phyloP scores from a whole-genome alignment of 2,797 vertebrate genomes.

The Acipenser transmontanus region DNA sequence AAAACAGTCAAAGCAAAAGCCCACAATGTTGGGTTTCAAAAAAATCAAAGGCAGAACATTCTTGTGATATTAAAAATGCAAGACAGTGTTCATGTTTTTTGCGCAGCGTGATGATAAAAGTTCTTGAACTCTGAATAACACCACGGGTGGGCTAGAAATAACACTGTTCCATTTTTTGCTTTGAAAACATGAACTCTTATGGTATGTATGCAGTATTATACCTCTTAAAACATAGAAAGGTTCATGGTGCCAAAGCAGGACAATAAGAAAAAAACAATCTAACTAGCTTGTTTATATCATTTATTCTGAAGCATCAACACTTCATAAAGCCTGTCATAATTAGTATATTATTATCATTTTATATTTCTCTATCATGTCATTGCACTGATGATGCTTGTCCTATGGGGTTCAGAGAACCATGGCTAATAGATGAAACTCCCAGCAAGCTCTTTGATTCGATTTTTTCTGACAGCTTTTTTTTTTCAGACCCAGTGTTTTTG shows the following conservation, averaged over 20 bases:
- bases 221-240: background rate
- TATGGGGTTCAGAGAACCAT: slow-evolving; percentile 52
- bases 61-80: slow-evolving; percentile 9
- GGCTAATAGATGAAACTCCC: slow-evolving; percentile 45
- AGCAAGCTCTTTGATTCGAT: slow-evolving; percentile 49
- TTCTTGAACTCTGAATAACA: slow-evolving; percentile 4
- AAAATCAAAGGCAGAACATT: background rate
- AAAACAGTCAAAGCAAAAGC: slow-evolving; percentile 19
- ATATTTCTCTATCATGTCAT: too few species aligned
- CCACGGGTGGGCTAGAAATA: background rate
- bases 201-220: background rate
- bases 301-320: too few species aligned
- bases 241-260: background rate
- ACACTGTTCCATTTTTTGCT: slow-evolving; percentile 6
- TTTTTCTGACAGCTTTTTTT: slow-evolving; percentile 46
- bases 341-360: too few species aligned
- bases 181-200: slow-evolving; percentile 1
- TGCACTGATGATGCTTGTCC: slow-evolving; percentile 8
- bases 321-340: too few species aligned
- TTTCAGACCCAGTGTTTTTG: slow-evolving; percentile 43
- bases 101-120: background rate
- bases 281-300: too few species aligned
- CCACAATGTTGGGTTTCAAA: background rate
- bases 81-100: background rate
- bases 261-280: background rate